Base-by-base conservation (phyloP, 35 echinoderm and acorn worm species). In the Lytechinus pictus region DNA sequence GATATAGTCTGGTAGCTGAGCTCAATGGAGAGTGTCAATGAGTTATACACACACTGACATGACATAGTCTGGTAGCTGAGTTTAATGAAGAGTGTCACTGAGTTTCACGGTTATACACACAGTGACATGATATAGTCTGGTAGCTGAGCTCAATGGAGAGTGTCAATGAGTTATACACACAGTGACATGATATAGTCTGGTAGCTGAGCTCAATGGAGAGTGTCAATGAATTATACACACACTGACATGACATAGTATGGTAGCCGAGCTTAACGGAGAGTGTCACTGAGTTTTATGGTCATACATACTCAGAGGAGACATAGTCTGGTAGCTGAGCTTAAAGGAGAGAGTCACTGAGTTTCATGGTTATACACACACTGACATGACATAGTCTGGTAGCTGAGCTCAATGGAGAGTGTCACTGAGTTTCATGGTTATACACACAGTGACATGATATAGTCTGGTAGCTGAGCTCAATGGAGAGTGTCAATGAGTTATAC, bases 331-430 rank as follows among this genome's bases (percentile, higher is more conserved):
- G 60, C 61, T 21, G 19, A 72, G 14, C 61, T 13, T 72, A 72
- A n/a, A n/a, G n/a, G n/a, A n/a, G n/a, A n/a, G n/a, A n/a, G n/a
- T n/a, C n/a, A n/a, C n/a, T 66, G 98, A 88, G 86, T 9, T 86
- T 94, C 4, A 51, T 99, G 52, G 95, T 99, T 61, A 98, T 99
- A 10, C 57, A 97, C 52, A 96, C 95, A 21, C 92, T 95, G 27
- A 57, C 53, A 5, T 57, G 96, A 28, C 96, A 98, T 21, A 97
- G 91, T 10, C 95, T 97, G 3, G 95, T 95, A 27, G 95, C 96
- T 58, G 95, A 95, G 61, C 88, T 99, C 3, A 53, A 60, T 29
- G 98, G 97, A 27, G 92, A 93, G 55, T 93, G 92, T 24, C 53
- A 14, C 3, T 93, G 87, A 89, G 33, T 44, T 44, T 71, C 5